Evolutionary conservation across 2,888 invertebrate species (phyloP).

Genomic region (Drosophila mulleri): DNA sequence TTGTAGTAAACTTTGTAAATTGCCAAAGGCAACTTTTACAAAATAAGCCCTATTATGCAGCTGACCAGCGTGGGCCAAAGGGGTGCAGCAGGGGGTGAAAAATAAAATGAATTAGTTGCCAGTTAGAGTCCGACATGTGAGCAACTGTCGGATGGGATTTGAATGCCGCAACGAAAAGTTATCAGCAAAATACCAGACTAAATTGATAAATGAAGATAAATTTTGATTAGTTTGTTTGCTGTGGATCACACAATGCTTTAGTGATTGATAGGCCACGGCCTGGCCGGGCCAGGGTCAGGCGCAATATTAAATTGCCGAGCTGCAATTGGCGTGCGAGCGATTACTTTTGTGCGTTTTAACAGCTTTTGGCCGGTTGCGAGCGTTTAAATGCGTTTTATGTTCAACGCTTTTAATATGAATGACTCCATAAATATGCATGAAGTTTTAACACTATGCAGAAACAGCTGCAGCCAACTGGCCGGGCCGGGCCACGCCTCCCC

Average conservation of each 20-base stretch:
- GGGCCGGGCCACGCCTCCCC: neutral
- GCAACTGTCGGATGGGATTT: conserved; percentile 48
- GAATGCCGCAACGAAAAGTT: conserved; percentile 21
- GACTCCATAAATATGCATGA: conserved; percentile 79
- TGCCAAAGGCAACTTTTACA: conserved; percentile 77
- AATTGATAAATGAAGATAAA: conserved; percentile 35
- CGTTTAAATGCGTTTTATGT: conserved; percentile 76
- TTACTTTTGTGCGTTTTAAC: conserved; percentile 57
- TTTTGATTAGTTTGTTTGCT: conserved; percentile 26
- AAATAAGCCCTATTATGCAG: conserved; percentile 75
- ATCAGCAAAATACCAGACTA: conserved; percentile 12
- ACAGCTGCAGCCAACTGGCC: conserved; percentile 61
- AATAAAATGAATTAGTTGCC: conserved; percentile 60
- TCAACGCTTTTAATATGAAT: conserved; percentile 76
- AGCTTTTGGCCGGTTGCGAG: conserved; percentile 42
- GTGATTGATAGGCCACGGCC: conserved; percentile 39
- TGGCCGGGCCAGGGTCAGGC: conserved; percentile 1
- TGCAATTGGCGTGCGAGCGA: conserved; percentile 49
- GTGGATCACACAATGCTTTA: neutral
- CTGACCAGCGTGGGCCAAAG: conserved; percentile 29
- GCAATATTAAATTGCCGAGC: conserved; percentile 28
- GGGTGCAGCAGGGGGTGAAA: conserved; percentile 20
- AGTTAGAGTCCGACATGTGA: conserved; percentile 57
- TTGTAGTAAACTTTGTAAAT: conserved; percentile 75
- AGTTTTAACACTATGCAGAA: conserved; percentile 78